Evolutionary conservation across 2,797 vertebrate genomes (phyloP), one percentile per base, ranked within the genome.

Genomic region (Danio albolineatus): DNA sequence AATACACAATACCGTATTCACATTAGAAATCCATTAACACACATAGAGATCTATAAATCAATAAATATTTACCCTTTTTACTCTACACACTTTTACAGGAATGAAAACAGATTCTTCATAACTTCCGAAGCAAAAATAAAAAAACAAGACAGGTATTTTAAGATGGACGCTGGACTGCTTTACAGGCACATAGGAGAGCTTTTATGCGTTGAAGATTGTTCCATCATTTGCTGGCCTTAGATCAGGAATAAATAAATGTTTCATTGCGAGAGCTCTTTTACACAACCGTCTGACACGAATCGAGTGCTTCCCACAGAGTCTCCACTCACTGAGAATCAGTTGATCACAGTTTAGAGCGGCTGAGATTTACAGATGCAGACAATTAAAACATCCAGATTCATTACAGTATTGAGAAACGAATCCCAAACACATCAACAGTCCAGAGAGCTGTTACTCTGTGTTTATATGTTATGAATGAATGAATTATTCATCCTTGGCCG

Each of bases 31-130:
- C 72, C 48, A 59, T 46, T 28, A 65, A 39, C 71, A 67, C 62
- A 75, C 28, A 59, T 66, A 36, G 51, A 66, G 39, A 54, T 64
- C 21, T 64, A 48, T 54, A 65, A 39, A 59, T 66, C 78, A 81
- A 81, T 81, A 81, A 76, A 81, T 75, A 81, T 44, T 49, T 13
- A 10, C 6, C 7, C 6, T 21, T 38, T 75, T 46, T 28, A 48
- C 61, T 66, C 54, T 57, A 53, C 6, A 48, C 12, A 10, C 48
- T 17, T 43, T 44, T 28, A 54, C 62, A 73, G 51, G 8, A n/a
- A 72, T 38, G 10, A 7, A 81, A 53, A 48, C 39, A 59, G 57
- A 46, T n/a, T 72, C 48, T 19, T 13, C 28, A 28, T 28, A 28
- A 28, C 28, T 28, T 28, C 59, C 41, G 13, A 65, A 65, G 61